Conservation (phyloP, 2,888 invertebrate species). For the Julus scandinavius region DNA sequence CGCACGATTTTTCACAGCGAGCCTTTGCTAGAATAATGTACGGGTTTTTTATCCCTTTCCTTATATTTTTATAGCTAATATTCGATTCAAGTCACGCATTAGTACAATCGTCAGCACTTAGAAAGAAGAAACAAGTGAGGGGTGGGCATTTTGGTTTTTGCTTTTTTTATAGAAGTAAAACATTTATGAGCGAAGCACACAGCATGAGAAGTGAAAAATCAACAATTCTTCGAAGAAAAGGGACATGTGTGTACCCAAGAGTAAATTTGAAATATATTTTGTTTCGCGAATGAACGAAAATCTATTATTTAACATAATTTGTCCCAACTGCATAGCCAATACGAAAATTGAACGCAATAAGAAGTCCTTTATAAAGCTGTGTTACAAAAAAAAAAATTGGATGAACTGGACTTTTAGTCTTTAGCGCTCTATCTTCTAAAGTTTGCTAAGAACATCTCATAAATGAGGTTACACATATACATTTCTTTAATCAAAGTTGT, state of each 20-base stretch:
- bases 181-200: conserved; percentile 37
- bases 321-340: conserved; percentile 29
- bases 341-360: conserved; percentile 26
- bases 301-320: conserved; percentile 45
- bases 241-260: conserved; percentile 50
- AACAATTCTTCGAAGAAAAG: conserved; percentile 29
- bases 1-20: conserved; percentile 52
- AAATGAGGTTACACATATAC: background rate
- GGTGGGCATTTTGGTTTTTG: conserved; percentile 26
- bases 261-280: conserved; percentile 49
- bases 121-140: conserved; percentile 39
- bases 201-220: conserved; percentile 47
- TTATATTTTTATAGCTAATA: conserved; percentile 52
- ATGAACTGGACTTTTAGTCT: conserved; percentile 5
- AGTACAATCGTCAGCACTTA: conserved; percentile 52
- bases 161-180: background rate
- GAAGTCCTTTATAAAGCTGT: background rate
- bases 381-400: background rate
- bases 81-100: conserved; percentile 50
- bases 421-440: background rate
- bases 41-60: background rate
- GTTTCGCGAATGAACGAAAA: conserved; percentile 45
- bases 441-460: background rate
- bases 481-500: no score
- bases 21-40: conserved; percentile 46